Conservation (phyloP, 2,797 vertebrate genomes). For the Taeniopygia guttata region DNA sequence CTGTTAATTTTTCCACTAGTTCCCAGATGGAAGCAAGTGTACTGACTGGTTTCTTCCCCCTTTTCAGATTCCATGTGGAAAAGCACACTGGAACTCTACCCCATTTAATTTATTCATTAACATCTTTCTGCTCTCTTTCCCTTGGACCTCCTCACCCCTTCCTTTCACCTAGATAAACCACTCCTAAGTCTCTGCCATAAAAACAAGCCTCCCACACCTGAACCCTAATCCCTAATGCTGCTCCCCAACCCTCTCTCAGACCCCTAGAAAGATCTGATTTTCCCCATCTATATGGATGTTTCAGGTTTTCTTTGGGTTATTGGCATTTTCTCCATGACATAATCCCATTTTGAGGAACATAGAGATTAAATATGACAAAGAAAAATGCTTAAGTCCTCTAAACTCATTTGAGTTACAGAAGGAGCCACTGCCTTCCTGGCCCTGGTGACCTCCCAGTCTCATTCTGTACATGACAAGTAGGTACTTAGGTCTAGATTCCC, state of each 20-base stretch:
- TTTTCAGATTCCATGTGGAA: not conserved
- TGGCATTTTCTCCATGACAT: not conserved
- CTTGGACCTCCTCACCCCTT: not conserved
- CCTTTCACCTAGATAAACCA: not conserved
- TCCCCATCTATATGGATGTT: not conserved
- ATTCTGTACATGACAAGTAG: constrained; percentile 24
- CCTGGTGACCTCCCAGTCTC: not conserved
- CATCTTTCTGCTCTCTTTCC: not conserved
- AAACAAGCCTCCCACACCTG: not conserved
- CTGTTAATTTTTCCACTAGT: not conserved
- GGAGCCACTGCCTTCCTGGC: not conserved
- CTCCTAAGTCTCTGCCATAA: not conserved
- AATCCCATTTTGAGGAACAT: not conserved
- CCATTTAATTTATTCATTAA: not conserved
- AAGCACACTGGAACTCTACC: not conserved
- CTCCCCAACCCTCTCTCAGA: not conserved
- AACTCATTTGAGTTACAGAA: not conserved
- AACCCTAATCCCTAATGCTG: not conserved
- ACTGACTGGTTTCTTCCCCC: not conserved
- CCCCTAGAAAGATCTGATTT: not conserved
- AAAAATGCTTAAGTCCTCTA: not conserved
- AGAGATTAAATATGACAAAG: not conserved
- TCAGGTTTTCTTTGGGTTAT: not conserved
- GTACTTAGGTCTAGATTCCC: not conserved
- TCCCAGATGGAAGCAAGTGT: accelerated